Percentiles rank a stretch among this genome's conserved stretches.
Conservation (phyloP, 2,888 invertebrate species). For the Agrotis segetum region DNA sequence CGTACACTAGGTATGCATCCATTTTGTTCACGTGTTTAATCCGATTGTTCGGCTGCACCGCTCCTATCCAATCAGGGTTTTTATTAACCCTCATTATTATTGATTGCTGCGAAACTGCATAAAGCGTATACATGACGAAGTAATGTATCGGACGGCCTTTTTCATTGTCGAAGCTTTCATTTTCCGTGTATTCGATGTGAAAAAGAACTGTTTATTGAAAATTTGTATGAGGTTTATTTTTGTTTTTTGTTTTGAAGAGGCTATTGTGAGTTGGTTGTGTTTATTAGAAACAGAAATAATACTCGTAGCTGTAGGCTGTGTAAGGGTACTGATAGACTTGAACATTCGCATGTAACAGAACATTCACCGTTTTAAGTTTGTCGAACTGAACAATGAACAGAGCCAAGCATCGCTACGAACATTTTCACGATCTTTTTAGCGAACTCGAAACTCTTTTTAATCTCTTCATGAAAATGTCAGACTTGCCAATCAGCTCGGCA, state of each 20-base stretch:
- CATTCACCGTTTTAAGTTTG: too few relatives aligned
- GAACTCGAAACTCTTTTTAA: too few relatives aligned
- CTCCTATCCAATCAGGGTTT: constrained; percentile 82
- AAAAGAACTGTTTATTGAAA: constrained; percentile 35
- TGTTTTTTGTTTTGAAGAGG: neutral
- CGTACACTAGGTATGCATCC: constrained; percentile 41
- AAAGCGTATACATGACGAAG: constrained; percentile 58
- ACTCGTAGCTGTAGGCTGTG: neutral
- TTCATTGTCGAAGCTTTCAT: constrained; percentile 35
- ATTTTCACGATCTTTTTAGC: too few relatives aligned
- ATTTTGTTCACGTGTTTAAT: constrained; percentile 79
- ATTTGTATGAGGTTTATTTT: neutral
- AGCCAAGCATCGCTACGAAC: too few relatives aligned
- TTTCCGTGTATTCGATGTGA: constrained; percentile 22
- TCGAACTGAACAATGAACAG: too few relatives aligned
- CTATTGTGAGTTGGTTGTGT: neutral
- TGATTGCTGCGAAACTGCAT: constrained; percentile 76
- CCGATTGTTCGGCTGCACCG: constrained; percentile 76
- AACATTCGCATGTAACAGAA: too few relatives aligned
- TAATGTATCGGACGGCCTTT: constrained; percentile 46
- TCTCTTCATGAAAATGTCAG: too few relatives aligned
- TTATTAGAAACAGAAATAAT: neutral
- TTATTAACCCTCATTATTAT: constrained; percentile 86
- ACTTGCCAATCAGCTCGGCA: too few relatives aligned
- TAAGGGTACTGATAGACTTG: neutral